phyloP scores from a whole-genome alignment of 2,888 invertebrate species.

The Tetanocera ferruginea region DNA sequence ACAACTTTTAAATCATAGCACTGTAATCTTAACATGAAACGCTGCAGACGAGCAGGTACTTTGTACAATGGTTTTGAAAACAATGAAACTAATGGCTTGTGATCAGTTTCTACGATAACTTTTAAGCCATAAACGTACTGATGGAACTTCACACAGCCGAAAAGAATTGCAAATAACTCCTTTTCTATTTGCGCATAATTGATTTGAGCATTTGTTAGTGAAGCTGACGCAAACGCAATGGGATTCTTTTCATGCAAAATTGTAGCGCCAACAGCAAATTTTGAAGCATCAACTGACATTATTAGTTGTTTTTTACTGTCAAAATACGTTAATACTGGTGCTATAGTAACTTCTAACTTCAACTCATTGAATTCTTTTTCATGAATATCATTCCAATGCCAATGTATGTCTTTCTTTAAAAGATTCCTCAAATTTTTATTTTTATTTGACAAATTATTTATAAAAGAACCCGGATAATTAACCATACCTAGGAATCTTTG shows the following conservation, averaged over 20 bases:
- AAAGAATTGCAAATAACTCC: constrained; percentile 47
- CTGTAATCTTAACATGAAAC: constrained; percentile 45
- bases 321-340: constrained; percentile 29
- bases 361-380: constrained; percentile 41
- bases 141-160: constrained; percentile 44
- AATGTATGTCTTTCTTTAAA: constrained; percentile 37
- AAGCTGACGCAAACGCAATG: constrained; percentile 40
- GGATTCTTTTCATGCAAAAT: constrained; percentile 37
- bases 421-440: constrained; percentile 43
- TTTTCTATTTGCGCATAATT: constrained; percentile 49
- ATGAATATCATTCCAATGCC: constrained; percentile 40
- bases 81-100: constrained; percentile 40
- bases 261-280: constrained; percentile 34
- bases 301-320: constrained; percentile 29
- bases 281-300: constrained; percentile 39
- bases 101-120: constrained; percentile 45
- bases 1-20: constrained; percentile 42
- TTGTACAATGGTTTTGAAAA: constrained; percentile 43
- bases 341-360: constrained; percentile 29
- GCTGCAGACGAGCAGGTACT: constrained; percentile 43
- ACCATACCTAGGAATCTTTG: constrained; percentile 43
- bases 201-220: constrained; percentile 34
- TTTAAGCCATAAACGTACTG: constrained; percentile 45
- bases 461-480: constrained; percentile 49
- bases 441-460: no score